Percentiles rank a stretch among this genome's conserved stretches.
Evolutionary conservation across 2,888 invertebrate genomes (phyloP).

Genomic region (Toxonevra muliebris): DNA sequence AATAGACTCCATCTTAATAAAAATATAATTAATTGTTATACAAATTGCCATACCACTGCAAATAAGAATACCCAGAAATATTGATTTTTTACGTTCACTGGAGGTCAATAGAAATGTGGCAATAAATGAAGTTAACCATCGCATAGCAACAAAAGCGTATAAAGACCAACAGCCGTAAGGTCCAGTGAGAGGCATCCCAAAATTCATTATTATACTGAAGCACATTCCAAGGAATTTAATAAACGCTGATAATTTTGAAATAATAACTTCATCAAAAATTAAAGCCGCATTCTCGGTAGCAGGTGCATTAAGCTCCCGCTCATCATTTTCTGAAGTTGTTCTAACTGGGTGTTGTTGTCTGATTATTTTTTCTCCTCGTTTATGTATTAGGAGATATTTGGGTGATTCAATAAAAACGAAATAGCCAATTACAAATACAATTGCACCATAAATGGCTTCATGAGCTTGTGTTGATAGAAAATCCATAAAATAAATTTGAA

Average conservation of each 20-base stretch:
- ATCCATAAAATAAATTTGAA: conserved; percentile 45
- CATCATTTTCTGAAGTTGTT: conserved; percentile 48
- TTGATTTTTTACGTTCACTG: conserved; percentile 49
- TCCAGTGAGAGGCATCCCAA: too few relatives aligned
- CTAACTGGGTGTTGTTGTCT: conserved; percentile 49
- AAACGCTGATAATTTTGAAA: conserved; percentile 44
- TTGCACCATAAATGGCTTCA: conserved; percentile 40
- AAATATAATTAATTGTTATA: too few relatives aligned
- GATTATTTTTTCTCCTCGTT: conserved; percentile 49
- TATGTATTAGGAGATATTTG: conserved; percentile 46
- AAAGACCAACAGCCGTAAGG: conserved; percentile 35
- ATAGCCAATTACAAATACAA: conserved; percentile 39
- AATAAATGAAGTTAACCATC: conserved; percentile 49
- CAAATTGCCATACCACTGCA: conserved; percentile 38
- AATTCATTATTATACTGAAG: too few relatives aligned
- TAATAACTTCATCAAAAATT: conserved; percentile 36
- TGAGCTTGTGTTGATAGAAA: too few relatives aligned
- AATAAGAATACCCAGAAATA: conserved; percentile 46
- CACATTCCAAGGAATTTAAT: conserved; percentile 47
- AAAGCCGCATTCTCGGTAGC: conserved; percentile 47
- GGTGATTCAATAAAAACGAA: conserved; percentile 53
- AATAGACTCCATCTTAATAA: too few relatives aligned
- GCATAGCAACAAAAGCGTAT: conserved; percentile 42
- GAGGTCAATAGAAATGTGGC: conserved; percentile 44
- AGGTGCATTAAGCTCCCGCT: conserved; percentile 53